Conservation (phyloP, 2,888 invertebrate genomes). For the Crematogaster levior region DNA sequence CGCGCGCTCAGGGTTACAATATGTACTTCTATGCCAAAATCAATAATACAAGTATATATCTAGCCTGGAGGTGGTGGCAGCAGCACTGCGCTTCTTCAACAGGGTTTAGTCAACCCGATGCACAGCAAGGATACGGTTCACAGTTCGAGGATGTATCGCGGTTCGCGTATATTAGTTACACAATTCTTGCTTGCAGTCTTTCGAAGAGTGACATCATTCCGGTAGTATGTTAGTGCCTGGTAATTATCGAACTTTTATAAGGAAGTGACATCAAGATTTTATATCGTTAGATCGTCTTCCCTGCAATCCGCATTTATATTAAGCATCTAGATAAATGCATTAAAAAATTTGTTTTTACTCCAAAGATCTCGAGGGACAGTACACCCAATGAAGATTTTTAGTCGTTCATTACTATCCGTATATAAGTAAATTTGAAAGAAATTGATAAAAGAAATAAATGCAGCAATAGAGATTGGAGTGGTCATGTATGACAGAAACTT, state of each 20-base stretch:
- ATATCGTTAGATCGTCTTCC: background rate
- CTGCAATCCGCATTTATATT: background rate
- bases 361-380: background rate
- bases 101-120: slow-evolving; percentile 70
- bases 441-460: background rate
- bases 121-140: slow-evolving; percentile 44
- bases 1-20: slow-evolving; percentile 64
- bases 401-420: background rate
- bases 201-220: background rate
- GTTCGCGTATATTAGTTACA: background rate
- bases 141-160: background rate
- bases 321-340: background rate
- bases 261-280: background rate
- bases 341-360: background rate
- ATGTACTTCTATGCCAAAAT: slow-evolving; percentile 63
- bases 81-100: slow-evolving; percentile 63
- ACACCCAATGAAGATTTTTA: background rate
- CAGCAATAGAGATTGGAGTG: background rate
- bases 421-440: background rate
- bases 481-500: slow-evolving; percentile 24
- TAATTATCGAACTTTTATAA: background rate
- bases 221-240: background rate
- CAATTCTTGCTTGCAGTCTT: background rate
- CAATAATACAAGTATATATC: slow-evolving; percentile 69
- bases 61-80: slow-evolving; percentile 63